Evolutionary conservation across 2,113 vertebrate species (phyloP), one percentile per base, ranked within the genome.

Genomic region (Anser cygnoides): DNA sequence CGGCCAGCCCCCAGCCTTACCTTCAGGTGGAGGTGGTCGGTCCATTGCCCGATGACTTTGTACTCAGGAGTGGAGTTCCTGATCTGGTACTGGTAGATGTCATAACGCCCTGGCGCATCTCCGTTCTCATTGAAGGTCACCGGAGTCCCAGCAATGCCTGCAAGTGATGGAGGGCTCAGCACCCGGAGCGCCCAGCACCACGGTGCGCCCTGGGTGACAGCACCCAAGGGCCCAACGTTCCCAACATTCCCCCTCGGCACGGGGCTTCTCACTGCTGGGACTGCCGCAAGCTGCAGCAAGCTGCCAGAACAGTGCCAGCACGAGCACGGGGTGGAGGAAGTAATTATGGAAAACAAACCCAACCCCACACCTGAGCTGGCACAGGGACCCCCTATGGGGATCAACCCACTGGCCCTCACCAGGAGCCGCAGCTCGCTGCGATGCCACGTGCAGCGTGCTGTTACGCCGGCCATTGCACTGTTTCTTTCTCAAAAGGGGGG

Each of bases 11-110:
- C n/a, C 33, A 52, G 14, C n/a, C 98, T 93, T 98, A 99, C 99
- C 76, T 98, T 97, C 43, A 99, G 98, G 95, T 99, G 97, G 50
- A 99, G 98, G 75, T 99, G 98, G 94, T 99, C 99, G 0, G 98
- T 98, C 99, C 99, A 99, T 57, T 99, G 98, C 68, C 99, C 99
- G 0, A 99, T 99, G 96, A 99, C 98, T 97, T 98, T 99, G 97
- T 99, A 99, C 91, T 99, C 99, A 0, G 98, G 98, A 3, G 98
- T 98, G 91, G 98, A 97, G 22, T 99, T 99, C 84, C 97, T 98
- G 62, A 99, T 98, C 97, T 99, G 99, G 97, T 99, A 99, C 95
- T 99, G 99, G 97, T 99, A 99, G 97, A 99, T 99, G 96, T 99
- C 99, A 0, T 99, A 99, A 55, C 99, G 99, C 21, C 99, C 99